These are phyloP conservation scores for Xiphophorus couchianus DNA, from an alignment of 2,113 vertebrate genomes.

Conservation along the genomic window DNA sequence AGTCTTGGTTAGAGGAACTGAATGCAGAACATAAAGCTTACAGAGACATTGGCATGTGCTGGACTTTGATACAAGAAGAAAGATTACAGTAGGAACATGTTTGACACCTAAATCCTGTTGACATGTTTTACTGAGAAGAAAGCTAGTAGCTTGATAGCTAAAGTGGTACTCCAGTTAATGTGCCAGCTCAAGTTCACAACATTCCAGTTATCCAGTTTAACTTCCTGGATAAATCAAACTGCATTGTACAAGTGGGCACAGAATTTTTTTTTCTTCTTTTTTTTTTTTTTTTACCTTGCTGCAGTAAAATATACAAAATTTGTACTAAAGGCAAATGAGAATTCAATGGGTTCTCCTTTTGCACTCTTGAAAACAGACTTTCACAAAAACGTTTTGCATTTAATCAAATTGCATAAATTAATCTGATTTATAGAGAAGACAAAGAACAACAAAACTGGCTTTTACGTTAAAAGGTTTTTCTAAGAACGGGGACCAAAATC, in stretches of 20 bases:
- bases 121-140: slow-evolving; percentile 13
- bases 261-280: slow-evolving; percentile 34
- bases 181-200: slow-evolving; percentile 8
- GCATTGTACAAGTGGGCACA: slow-evolving; percentile 18
- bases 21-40: slow-evolving; percentile 71
- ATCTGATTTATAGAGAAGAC: neutral
- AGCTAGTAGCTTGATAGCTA: slow-evolving; percentile 4
- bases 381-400: too few species aligned
- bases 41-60: slow-evolving; percentile 57
- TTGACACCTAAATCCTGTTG: slow-evolving; percentile 25
- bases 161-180: neutral
- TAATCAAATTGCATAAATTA: too few species aligned
- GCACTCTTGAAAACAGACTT: too few species aligned
- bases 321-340: neutral
- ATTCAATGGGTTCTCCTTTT: neutral
- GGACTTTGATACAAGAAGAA: slow-evolving; percentile 45
- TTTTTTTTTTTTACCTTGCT: neutral
- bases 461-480: neutral
- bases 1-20: slow-evolving; percentile 65
- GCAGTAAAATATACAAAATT: neutral
- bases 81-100: slow-evolving; percentile 24
- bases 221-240: neutral
- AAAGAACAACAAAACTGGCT: slow-evolving; percentile 4
- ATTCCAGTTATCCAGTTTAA: neutral
- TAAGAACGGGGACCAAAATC: neutral